Percentiles rank a stretch among this genome's conserved stretches.
These are phyloP conservation scores for Hartigia nigra DNA, from an alignment of 2,888 invertebrate genomes.

Conservation along the genomic window DNA sequence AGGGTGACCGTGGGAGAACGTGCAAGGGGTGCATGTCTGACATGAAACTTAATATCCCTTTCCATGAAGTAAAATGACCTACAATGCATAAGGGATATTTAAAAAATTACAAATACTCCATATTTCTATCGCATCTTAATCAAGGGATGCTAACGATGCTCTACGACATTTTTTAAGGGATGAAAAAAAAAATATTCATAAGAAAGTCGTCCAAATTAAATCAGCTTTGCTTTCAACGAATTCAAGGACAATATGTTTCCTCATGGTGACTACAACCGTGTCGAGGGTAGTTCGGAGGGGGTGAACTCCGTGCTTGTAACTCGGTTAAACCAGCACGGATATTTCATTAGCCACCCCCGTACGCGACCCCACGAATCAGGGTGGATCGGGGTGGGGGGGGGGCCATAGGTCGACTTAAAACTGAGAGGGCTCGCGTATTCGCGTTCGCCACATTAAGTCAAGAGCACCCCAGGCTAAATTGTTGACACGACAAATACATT, in stretches of 20 bases:
- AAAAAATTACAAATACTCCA: background rate
- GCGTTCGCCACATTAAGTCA: constrained; percentile 55
- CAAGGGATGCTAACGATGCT: background rate
- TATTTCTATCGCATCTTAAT: background rate
- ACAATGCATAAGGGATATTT: constrained; percentile 33
- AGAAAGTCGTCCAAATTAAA: constrained; percentile 15
- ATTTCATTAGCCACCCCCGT: constrained; percentile 63
- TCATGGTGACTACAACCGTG: constrained; percentile 34
- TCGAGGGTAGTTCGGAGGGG: constrained; percentile 37
- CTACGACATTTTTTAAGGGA: background rate
- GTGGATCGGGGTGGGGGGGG: no score
- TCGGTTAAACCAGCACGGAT: constrained; percentile 65
- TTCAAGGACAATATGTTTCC: constrained; percentile 65
- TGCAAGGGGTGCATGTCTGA: constrained; percentile 34
- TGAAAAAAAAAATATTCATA: background rate
- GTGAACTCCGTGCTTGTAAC: constrained; percentile 48
- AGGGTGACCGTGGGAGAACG: constrained; percentile 54
- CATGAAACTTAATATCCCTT: background rate
- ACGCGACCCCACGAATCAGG: constrained; percentile 27
- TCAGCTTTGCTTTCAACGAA: constrained; percentile 9
- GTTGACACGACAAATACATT: constrained; percentile 64
- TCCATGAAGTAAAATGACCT: constrained; percentile 3
- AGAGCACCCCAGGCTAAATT: constrained; percentile 54
- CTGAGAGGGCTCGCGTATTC: constrained; percentile 13
- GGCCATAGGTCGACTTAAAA: constrained; percentile 12